These are phyloP conservation scores for Paraplagusia blochii DNA, from an alignment of 2,113 vertebrate species.

Conservation along the genomic window DNA sequence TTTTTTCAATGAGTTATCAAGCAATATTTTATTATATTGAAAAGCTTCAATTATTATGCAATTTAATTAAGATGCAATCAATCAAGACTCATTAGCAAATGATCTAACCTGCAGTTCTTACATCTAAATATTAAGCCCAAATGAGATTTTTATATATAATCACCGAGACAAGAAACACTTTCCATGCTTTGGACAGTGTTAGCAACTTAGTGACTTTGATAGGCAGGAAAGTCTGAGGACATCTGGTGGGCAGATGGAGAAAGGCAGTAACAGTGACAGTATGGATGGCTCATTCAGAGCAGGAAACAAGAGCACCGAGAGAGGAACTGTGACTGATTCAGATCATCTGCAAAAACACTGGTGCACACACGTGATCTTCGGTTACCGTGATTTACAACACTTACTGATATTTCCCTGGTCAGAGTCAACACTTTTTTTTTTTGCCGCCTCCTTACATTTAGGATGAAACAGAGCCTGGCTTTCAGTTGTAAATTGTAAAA, in stretches of 20 bases:
- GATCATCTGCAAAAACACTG: not conserved
- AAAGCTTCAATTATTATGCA: too few species aligned
- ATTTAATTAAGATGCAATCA: too few species aligned
- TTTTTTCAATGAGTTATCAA: too few species aligned
- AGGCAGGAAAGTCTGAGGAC: not conserved
- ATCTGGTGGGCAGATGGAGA: slow-evolving; percentile 6
- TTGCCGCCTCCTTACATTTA: not conserved
- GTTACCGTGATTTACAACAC: too few species aligned
- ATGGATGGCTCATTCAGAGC: not conserved
- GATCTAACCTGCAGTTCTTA: too few species aligned
- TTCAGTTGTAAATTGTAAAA: not conserved
- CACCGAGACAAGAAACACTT: too few species aligned
- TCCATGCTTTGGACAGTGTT: not conserved
- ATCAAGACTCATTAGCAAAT: too few species aligned
- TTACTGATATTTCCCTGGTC: too few species aligned
- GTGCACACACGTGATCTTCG: not conserved
- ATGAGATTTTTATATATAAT: too few species aligned
- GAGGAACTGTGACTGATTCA: not conserved
- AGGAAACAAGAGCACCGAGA: not conserved
- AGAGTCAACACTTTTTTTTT: not conserved
- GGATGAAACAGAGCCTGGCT: not conserved
- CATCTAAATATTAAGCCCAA: too few species aligned
- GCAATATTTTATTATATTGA: too few species aligned
- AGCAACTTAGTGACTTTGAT: not conserved
- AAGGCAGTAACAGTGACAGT: not conserved